phyloP scores from a whole-genome alignment of 2,797 vertebrate genomes.

The Gymnodraco acuticeps region DNA sequence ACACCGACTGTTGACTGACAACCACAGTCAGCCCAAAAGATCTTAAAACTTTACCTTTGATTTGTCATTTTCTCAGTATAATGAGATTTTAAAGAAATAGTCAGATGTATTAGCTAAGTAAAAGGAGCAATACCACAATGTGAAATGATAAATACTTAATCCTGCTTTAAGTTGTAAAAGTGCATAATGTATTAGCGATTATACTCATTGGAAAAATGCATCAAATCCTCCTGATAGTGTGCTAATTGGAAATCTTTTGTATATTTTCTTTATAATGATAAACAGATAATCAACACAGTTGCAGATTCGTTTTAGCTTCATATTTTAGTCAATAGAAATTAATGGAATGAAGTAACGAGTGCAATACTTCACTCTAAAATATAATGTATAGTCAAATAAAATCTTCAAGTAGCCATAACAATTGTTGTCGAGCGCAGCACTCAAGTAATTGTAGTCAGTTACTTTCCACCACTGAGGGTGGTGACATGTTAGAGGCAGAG shows the following conservation, averaged over 20 bases:
- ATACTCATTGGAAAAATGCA: not conserved
- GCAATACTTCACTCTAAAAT: not conserved
- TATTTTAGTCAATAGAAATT: not conserved
- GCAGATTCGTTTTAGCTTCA: not conserved
- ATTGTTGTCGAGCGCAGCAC: not conserved
- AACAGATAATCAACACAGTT: not conserved
- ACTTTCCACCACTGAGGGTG: not conserved
- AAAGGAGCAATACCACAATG: not conserved
- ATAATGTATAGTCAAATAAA: not conserved
- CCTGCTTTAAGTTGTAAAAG: not conserved
- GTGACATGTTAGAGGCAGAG: slow-evolving; percentile 5
- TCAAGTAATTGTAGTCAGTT: not conserved
- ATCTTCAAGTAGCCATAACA: not conserved
- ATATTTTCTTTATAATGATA: not conserved
- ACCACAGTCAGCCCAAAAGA: slow-evolving; percentile 10
- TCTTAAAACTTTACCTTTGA: not conserved
- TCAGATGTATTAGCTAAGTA: not conserved
- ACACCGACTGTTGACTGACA: slow-evolving; percentile 31
- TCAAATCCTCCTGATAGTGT: not conserved
- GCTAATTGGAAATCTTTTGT: not conserved
- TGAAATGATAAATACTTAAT: not conserved
- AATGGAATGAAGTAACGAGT: not conserved
- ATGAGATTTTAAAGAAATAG: not conserved
- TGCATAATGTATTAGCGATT: too few relatives aligned
- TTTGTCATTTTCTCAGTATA: not conserved